Base-by-base conservation (phyloP, 2,888 invertebrate genomes). In the Leucoptera coffeella region DNA sequence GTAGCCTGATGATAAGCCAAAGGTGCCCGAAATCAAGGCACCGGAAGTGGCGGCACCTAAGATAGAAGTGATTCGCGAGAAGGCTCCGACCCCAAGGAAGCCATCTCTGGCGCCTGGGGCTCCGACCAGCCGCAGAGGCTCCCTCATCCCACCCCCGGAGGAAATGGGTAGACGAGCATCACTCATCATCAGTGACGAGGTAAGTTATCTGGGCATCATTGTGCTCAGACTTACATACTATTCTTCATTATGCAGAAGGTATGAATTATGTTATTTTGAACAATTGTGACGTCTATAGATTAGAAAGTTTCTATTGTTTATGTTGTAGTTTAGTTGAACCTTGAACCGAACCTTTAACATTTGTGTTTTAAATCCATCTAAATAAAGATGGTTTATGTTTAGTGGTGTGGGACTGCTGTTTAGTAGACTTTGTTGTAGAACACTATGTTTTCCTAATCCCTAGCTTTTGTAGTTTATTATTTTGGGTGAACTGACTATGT, bases 181-280 rank as follows among this genome's bases (percentile, higher is more conserved):
- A 42, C 77, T 93, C 41, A 86, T 93, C 47, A 91, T 93, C 52
- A 88, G 90, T 52, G 92, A 93, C 61, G 92, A 93, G 89, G 93
- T 93, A 84, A 61, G 75, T 67, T 57, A 17, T 7, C n/a, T n/a
- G n/a, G n/a, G n/a, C n/a, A n/a, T n/a, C n/a, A n/a, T n/a, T n/a
- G n/a, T n/a, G n/a, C n/a, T n/a, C n/a, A n/a, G n/a, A n/a, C n/a
- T n/a, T n/a, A n/a, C n/a, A n/a, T n/a, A n/a, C n/a, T n/a, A n/a
- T 20, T 19, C 25, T 12, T 21, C 11, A 14, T 14, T n/a, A n/a
- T n/a, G 2, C 14, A 24, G 7, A 20, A 27, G 26, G 25, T 23
- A 27, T 29, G 21, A 15, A 12, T 14, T 8, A n/a, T n/a, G n/a
- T n/a, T n/a, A n/a, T n/a, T n/a, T n/a, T n/a, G n/a, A n/a, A n/a